phyloP scores from a whole-genome alignment of 2,888 invertebrate genomes.

The Psylliodes chrysocephalus region DNA sequence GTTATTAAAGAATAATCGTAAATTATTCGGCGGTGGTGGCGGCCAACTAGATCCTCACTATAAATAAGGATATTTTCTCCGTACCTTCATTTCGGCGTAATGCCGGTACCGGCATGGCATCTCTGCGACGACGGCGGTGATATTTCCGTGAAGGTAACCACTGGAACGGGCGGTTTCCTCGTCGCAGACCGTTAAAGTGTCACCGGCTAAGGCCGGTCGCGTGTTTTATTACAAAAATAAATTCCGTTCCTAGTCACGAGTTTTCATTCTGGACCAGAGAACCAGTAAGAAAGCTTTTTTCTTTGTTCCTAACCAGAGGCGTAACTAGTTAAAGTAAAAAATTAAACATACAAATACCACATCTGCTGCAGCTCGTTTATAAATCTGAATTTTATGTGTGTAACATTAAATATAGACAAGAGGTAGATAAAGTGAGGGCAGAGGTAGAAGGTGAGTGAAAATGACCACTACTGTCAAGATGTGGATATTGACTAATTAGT shows the following conservation, averaged over 20 bases:
- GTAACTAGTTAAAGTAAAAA: too few species aligned
- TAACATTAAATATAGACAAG: too few species aligned
- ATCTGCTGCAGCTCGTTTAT: not conserved
- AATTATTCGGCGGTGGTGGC: not conserved
- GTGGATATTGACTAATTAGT: slow-evolving; percentile 5
- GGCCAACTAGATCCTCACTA: not conserved
- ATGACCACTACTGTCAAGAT: too few species aligned
- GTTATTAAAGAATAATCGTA: not conserved
- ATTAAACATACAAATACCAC: too few species aligned
- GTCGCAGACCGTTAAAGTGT: slow-evolving; percentile 55
- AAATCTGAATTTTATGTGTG: not conserved
- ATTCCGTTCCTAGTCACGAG: slow-evolving; percentile 50
- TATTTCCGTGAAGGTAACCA: slow-evolving; percentile 39
- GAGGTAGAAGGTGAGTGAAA: too few species aligned
- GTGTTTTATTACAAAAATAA: slow-evolving; percentile 58
- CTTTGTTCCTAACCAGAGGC: slow-evolving; percentile 7
- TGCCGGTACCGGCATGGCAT: slow-evolving; percentile 19
- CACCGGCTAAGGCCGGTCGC: slow-evolving; percentile 54
- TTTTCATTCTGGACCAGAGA: slow-evolving; percentile 32
- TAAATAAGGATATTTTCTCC: slow-evolving; percentile 21
- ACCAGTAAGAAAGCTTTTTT: slow-evolving; percentile 9
- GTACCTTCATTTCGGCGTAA: slow-evolving; percentile 22
- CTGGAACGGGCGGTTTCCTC: slow-evolving; percentile 40
- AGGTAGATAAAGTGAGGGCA: too few species aligned
- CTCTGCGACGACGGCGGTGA: slow-evolving; percentile 31